Conservation (phyloP, 2,888 invertebrate species). For the Digitonthophagus gazella region DNA sequence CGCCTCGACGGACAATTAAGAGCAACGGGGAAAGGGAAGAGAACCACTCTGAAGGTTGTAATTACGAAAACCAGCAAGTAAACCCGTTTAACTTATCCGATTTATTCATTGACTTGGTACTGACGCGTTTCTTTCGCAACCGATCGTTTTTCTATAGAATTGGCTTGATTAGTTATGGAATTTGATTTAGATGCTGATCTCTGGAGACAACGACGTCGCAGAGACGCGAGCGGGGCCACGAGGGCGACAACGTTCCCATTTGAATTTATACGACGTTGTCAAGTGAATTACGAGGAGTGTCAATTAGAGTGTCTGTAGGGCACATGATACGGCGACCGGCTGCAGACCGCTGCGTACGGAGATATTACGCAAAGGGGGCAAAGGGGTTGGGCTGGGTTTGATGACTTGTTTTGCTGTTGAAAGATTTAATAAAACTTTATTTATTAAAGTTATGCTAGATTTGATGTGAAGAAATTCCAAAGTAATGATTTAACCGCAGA, state of each 20-base stretch:
- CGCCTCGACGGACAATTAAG: not conserved
- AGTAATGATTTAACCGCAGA: no score
- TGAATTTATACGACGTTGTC: slow-evolving; percentile 50
- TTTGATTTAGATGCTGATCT: slow-evolving; percentile 16
- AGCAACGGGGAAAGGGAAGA: not conserved
- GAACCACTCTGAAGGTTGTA: no score
- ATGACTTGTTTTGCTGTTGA: no score
- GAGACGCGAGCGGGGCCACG: not conserved
- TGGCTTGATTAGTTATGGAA: slow-evolving; percentile 16
- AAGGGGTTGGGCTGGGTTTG: not conserved
- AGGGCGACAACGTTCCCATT: slow-evolving; percentile 36
- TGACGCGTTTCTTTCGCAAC: not conserved
- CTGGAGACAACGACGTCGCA: slow-evolving; percentile 4
- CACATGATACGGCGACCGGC: slow-evolving; percentile 38
- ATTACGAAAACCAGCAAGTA: no score
- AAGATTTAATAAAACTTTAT: no score
- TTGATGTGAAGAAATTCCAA: no score
- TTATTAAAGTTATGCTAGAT: no score
- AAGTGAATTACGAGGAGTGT: slow-evolving; percentile 45
- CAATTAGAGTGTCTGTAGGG: slow-evolving; percentile 39
- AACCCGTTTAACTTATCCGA: no score
- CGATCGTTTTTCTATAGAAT: slow-evolving; percentile 3
- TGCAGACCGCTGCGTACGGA: not conserved
- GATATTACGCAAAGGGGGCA: not conserved
- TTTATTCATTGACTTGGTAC: no score